Conservation (phyloP, 2,113 vertebrate genomes). For the Chauna torquata region DNA sequence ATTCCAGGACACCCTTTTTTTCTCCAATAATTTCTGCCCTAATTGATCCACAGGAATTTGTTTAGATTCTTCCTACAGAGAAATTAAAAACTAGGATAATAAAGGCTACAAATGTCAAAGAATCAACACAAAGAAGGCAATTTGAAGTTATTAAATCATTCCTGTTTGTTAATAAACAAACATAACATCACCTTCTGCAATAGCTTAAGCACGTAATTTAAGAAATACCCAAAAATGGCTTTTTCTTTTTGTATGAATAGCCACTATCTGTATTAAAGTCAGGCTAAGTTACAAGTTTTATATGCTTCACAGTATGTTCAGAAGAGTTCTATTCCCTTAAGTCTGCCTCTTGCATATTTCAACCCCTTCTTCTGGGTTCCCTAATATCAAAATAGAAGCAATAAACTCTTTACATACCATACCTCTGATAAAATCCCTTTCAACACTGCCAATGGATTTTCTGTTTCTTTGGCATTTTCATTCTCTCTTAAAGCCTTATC, state of each 20-base stretch:
- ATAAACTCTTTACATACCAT: slow-evolving; percentile 28
- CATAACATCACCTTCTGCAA: background rate
- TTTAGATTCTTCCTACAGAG: slow-evolving; percentile 67
- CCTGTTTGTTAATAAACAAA: background rate
- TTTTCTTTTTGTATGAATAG: background rate
- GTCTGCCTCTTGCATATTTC: background rate
- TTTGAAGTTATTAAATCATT: background rate
- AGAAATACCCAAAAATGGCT: background rate
- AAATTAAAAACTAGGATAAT: background rate
- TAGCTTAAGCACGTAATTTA: background rate
- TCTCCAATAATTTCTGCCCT: slow-evolving; percentile 91
- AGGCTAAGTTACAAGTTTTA: background rate
- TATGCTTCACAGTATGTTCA: background rate
- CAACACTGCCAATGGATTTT: slow-evolving; percentile 82
- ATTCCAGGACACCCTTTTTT: slow-evolving; percentile 89
- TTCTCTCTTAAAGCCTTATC: slow-evolving; percentile 42
- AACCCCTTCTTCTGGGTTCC: background rate
- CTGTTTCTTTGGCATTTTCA: slow-evolving; percentile 70
- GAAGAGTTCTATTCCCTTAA: background rate
- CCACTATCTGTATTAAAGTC: background rate
- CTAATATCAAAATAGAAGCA: background rate
- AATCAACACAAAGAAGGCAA: background rate
- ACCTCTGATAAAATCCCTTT: slow-evolving; percentile 86
- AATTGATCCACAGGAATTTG: slow-evolving; percentile 84
- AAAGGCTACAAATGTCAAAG: background rate